Percentiles rank a stretch among this genome's conserved stretches.
Evolutionary conservation across 2,797 vertebrate genomes (phyloP).

Genomic region (Labroides dimidiatus): DNA sequence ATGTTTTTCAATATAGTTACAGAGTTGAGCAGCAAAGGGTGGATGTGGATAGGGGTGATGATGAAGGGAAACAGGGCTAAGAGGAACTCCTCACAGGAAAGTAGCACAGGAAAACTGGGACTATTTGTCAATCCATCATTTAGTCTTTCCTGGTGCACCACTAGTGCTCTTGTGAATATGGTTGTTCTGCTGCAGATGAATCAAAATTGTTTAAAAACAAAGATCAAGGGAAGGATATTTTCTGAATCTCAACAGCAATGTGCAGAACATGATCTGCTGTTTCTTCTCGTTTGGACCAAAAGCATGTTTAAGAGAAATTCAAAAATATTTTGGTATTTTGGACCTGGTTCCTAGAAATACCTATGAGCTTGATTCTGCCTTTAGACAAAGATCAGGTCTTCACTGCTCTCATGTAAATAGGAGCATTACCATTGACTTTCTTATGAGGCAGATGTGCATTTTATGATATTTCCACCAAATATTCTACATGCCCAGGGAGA

Average conservation of each 20-base stretch:
- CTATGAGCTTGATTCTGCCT: constrained; percentile 43
- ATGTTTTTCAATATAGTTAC: constrained; percentile 17
- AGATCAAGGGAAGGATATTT: too few relatives aligned
- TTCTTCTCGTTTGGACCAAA: too few relatives aligned
- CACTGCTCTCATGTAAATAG: not conserved
- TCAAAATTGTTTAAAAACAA: too few relatives aligned
- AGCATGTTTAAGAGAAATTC: too few relatives aligned
- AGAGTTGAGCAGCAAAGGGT: constrained; percentile 24
- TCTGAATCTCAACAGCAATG: too few relatives aligned
- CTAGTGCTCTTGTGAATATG: too few relatives aligned
- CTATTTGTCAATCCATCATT: too few relatives aligned
- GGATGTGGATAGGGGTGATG: constrained; percentile 17
- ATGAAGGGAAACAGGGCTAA: constrained; percentile 26
- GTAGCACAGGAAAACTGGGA: not conserved
- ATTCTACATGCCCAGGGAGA: constrained; percentile 29
- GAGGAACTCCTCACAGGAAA: constrained; percentile 2
- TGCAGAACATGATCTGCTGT: too few relatives aligned
- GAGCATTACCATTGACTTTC: constrained; percentile 11
- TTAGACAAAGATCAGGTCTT: constrained; percentile 5
- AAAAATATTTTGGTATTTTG: too few relatives aligned
- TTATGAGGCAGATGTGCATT: constrained; percentile 14
- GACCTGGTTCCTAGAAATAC: too few relatives aligned
- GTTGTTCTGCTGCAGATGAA: too few relatives aligned
- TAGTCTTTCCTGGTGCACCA: too few relatives aligned
- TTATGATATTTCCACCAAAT: constrained; percentile 32